phyloP scores from a whole-genome alignment of 1,140 invertebrate species.

The Atta cephalotes region DNA sequence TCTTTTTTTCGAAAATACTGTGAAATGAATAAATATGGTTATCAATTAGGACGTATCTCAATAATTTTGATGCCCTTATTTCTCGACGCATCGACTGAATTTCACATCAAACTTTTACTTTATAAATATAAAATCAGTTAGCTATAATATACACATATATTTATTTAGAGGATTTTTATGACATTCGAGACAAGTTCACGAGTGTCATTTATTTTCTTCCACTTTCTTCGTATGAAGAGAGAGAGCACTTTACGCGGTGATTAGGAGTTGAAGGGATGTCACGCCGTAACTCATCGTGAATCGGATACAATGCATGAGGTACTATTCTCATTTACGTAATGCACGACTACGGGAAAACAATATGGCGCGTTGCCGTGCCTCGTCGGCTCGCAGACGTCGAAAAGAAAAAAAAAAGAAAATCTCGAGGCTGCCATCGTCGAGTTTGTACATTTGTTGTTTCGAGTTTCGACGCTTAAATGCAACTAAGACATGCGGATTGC shows the following conservation, averaged over 20 bases:
- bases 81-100: background rate
- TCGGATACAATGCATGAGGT: constrained; percentile 75
- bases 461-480: constrained; percentile 46
- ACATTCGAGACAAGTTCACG: background rate
- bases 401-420: constrained; percentile 55
- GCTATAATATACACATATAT: background rate
- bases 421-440: constrained; percentile 45
- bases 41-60: background rate
- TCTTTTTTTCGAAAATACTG: background rate
- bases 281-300: constrained; percentile 38
- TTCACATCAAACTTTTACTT: background rate
- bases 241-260: constrained; percentile 39
- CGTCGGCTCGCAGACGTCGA: constrained; percentile 64
- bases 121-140: background rate
- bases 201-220: constrained; percentile 15
- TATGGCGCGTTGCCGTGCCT: constrained; percentile 68
- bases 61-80: background rate
- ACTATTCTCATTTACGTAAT: constrained; percentile 80
- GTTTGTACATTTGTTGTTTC: constrained; percentile 51
- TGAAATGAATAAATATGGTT: background rate
- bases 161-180: background rate
- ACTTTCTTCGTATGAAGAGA: background rate
- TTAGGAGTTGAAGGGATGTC: constrained; percentile 63
- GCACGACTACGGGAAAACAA: constrained; percentile 71
- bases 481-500: background rate